Conservation (phyloP, 2,797 vertebrate species). For the Pseudochaenichthys georgianus region DNA sequence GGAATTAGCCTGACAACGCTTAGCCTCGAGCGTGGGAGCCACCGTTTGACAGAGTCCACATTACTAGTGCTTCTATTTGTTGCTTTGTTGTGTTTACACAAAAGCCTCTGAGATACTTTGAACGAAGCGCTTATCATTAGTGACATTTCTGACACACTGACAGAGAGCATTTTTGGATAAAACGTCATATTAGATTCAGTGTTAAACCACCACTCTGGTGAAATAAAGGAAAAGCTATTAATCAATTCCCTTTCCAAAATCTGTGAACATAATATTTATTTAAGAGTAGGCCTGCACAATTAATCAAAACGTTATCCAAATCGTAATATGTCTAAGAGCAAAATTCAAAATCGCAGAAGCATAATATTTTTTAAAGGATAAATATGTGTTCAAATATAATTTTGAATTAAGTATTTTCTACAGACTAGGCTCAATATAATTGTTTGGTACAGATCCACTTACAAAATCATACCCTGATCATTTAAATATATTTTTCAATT, state of each 20-base stretch:
- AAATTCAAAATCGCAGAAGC: too few relatives aligned
- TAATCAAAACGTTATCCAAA: too few relatives aligned
- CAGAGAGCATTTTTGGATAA: background rate
- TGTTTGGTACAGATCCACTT: too few relatives aligned
- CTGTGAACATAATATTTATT: background rate
- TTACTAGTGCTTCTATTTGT: constrained; percentile 6
- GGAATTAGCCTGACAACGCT: background rate
- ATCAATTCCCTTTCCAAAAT: background rate
- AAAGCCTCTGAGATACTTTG: background rate
- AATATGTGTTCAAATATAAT: too few relatives aligned
- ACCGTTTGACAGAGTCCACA: constrained; percentile 10
- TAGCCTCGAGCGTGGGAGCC: constrained; percentile 3
- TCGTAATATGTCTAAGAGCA: too few relatives aligned
- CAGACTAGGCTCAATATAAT: too few relatives aligned
- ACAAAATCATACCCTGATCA: too few relatives aligned
- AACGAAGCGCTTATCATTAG: background rate
- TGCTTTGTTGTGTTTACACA: constrained; percentile 7
- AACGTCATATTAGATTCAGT: background rate
- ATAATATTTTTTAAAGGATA: too few relatives aligned
- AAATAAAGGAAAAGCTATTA: background rate
- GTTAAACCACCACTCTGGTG: background rate
- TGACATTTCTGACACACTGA: background rate
- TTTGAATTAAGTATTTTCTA: too few relatives aligned
- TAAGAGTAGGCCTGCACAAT: too few relatives aligned
- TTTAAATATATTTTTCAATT: too few relatives aligned